Evolutionary conservation across 1,140 invertebrate genomes (phyloP), one percentile per base, ranked within the genome.

Genomic region (Orius insidiosus): DNA sequence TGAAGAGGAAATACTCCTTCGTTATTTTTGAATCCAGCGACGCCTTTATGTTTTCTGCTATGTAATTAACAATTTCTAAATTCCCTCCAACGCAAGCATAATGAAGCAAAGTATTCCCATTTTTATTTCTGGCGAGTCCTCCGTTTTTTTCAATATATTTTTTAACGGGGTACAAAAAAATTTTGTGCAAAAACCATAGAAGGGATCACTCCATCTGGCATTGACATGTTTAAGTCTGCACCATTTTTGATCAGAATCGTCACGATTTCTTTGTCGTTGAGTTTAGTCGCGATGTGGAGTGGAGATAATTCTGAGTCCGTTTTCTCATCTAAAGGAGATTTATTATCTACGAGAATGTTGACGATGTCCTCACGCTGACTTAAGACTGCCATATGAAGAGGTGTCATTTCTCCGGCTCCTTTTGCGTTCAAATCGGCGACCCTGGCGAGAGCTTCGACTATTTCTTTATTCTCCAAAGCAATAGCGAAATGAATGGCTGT

Each of bases 1-100:
- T 42, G 39, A 9, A 51, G 19, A 32, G 49, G 37, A 37, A 18
- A 42, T 31, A 18, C 5, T 9, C 89, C 89, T 60, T 95, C 88
- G 56, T 87, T 80, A 58, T 94, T 88, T 62, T 86, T 83, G 45
- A 85, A 78, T 58, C 94, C 94, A 6, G 90, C 72, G 54, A 88
- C 83, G 1, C 88, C 89, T 15, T 86, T 87, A 13, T n/a, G n/a
- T n/a, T 2, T 46, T 19, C 19, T 43, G 35, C 44, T 8, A 43
- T n/a, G 44, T 32, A 43, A 9, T 44, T 45, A 10, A 44, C 18
- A 10, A 34, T 2, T 10, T 45, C 31, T 6, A 44, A 14, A 33
- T 45, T 8, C 3, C 30, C 39, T 16, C 40, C 24, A 3, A 32
- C 38, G 10, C n/a, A 31, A n/a, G 24, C 24, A 24, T 24, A 24